Evolutionary conservation across 2,113 vertebrate species (phyloP), one percentile per base, ranked within the genome.

Genomic region (Solea senegalensis): DNA sequence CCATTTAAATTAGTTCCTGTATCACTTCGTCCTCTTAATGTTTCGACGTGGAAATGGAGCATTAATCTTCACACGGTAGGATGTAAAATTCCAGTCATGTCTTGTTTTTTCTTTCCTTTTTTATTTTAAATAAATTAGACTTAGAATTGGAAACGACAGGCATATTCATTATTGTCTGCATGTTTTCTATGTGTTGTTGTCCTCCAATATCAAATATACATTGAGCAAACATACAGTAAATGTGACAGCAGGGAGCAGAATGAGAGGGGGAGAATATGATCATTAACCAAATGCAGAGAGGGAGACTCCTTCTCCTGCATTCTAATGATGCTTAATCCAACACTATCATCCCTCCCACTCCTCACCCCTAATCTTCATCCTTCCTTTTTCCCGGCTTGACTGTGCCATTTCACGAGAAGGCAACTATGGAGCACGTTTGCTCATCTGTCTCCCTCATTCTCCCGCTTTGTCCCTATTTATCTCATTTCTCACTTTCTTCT

Each of bases 281-380:
- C 82, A 78, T 89, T 89, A 89, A 86, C 69, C 74, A 65, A 62
- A 83, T 71, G 76, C 70, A 69, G 64, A 75, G 78, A 76, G 54
- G 64, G 68, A 75, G 69, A 68, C 72, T 86, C 67, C 78, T 76
- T 86, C 72, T 82, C 66, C 72, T 86, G 84, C 81, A 90, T 91
- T 86, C 55, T 89, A 92, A 90, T 89, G 41, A 84, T 66, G 50
- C 72, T 69, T 85, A 83, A 89, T 87, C 70, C 76, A 81, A 65
- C 73, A 74, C 52, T 67, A 84, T 85, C 80, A 84, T 72, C 44
- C 56, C 65, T 69, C 66, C 68, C 59, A 51, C 74, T 69, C 77
- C 34, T 82, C 72, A 66, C 3, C 55, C 58, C 52, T 53, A 68
- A 76, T 82, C 70, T 51, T 48, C 63, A 76, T 72, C 64, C 53